phyloP scores from a whole-genome alignment of 2,113 vertebrate species.

The Eonycteris spelaea region DNA sequence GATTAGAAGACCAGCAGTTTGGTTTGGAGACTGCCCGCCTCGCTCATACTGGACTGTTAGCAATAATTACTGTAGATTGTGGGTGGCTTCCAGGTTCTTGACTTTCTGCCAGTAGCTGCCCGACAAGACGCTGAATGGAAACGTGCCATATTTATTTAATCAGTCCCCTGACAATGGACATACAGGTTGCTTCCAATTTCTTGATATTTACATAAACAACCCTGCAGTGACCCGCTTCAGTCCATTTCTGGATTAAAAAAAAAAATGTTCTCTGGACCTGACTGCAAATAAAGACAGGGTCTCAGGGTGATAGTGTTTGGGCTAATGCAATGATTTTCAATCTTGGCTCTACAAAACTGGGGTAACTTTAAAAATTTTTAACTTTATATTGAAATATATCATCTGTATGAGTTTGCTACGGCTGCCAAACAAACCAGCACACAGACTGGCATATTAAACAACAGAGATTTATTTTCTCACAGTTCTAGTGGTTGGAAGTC shows the following conservation, averaged over 20 bases:
- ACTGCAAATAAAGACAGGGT: neutral
- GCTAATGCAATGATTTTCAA: neutral
- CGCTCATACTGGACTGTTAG: no score
- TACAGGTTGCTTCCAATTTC: neutral
- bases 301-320: neutral
- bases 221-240: neutral
- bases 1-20: neutral
- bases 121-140: neutral
- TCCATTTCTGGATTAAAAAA: neutral
- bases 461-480: neutral
- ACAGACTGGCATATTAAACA: neutral
- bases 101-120: no score
- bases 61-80: no score
- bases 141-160: neutral
- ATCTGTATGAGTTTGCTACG: neutral
- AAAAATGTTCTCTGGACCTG: neutral
- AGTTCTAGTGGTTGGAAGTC: neutral
- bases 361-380: neutral
- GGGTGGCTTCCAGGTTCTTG: no score
- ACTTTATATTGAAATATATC: neutral
- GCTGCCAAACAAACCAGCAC: neutral
- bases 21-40: neutral
- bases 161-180: neutral
- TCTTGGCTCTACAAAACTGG: neutral
- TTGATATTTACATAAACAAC: neutral